Evolutionary conservation across 2,888 invertebrate genomes (phyloP).

Genomic region (Microdon myrmicae): DNA sequence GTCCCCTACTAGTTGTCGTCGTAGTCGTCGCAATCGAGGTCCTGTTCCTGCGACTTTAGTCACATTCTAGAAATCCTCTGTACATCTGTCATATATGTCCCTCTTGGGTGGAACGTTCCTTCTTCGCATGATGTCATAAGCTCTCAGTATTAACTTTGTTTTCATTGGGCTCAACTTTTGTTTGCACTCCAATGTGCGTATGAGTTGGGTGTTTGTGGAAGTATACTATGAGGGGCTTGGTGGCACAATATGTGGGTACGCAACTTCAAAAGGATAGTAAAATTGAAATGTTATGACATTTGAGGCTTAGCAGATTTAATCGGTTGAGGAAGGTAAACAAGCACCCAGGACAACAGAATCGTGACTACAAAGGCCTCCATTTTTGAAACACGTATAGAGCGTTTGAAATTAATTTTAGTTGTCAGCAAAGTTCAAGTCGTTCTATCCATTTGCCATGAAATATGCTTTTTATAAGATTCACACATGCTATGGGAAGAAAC

Average conservation of each 20-base stretch:
- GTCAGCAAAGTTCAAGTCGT: no score
- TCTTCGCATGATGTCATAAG: no score
- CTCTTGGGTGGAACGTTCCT: no score
- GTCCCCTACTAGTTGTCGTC: background rate
- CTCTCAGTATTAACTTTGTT: constrained; percentile 40
- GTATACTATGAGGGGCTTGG: background rate
- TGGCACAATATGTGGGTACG: background rate
- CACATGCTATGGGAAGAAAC: no score
- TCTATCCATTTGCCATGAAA: no score
- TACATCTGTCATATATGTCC: background rate
- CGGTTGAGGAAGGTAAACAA: constrained; percentile 16
- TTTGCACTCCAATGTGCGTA: constrained; percentile 30
- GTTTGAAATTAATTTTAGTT: no score
- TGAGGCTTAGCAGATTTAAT: constrained; percentile 40
- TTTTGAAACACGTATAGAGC: no score
- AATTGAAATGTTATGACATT: constrained; percentile 50
- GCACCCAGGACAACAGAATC: no score
- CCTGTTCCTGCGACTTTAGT: background rate
- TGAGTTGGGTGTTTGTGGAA: constrained; percentile 27
- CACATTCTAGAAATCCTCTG: background rate
- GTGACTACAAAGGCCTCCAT: no score
- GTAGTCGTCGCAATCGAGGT: background rate
- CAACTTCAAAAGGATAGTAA: constrained; percentile 2
- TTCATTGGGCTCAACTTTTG: constrained; percentile 46
- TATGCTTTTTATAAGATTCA: no score